Percentiles rank a stretch among this genome's conserved stretches.
These are phyloP conservation scores for Rhea pennata DNA, from an alignment of 2,113 vertebrate genomes.

Conservation along the genomic window DNA sequence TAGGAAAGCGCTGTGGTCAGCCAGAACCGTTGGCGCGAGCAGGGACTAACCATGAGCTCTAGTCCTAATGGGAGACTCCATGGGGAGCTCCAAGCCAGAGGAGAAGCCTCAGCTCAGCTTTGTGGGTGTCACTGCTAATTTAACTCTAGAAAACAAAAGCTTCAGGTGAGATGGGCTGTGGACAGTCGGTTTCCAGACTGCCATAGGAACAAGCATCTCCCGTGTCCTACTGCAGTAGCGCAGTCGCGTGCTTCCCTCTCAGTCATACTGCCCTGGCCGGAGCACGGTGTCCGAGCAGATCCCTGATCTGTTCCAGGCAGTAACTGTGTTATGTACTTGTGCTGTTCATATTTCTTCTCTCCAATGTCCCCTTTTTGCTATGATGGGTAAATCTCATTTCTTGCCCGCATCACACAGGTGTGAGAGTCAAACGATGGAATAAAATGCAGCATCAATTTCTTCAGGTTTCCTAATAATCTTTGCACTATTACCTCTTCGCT, in stretches of 20 bases:
- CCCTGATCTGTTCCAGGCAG: not conserved
- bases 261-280: not conserved
- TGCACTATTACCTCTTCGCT: constrained; percentile 44
- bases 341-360: not conserved
- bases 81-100: not conserved
- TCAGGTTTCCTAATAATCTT: constrained; percentile 37
- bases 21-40: not conserved
- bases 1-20: not conserved
- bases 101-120: not conserved
- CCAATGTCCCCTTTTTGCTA: not conserved
- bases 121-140: not conserved
- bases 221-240: not conserved
- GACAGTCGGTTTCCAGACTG: fast-evolving
- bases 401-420: not conserved
- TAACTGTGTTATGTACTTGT: not conserved
- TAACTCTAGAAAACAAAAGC: not conserved
- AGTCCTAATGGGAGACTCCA: not conserved
- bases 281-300: not conserved
- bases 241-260: not conserved
- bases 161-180: not conserved
- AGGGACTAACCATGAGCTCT: not conserved
- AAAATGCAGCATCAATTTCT: constrained; percentile 38
- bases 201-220: not conserved
- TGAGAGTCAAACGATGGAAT: not conserved
- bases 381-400: not conserved